These are phyloP conservation scores for Etheostoma perlongum DNA, from an alignment of 2,797 vertebrate genomes.

Conservation along the genomic window DNA sequence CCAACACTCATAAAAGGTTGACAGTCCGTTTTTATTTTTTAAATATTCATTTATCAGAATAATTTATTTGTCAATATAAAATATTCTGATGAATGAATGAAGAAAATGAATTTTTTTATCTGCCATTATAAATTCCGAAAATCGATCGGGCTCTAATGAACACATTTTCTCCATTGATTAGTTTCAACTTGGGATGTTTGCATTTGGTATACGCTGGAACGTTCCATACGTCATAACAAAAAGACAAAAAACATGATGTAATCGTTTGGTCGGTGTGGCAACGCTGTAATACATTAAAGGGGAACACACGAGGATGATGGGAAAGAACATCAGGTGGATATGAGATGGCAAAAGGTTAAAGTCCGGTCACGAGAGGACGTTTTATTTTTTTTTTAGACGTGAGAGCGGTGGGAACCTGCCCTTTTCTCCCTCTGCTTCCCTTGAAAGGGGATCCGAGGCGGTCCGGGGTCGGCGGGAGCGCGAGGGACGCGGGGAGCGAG, in stretches of 20 bases:
- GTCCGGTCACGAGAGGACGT: slow-evolving; percentile 5
- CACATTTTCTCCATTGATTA: background rate
- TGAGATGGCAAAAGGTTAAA: background rate
- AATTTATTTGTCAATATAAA: too few species aligned
- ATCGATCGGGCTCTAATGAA: too few species aligned
- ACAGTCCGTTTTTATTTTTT: too few species aligned
- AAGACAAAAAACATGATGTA: too few species aligned
- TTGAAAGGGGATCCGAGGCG: slow-evolving; percentile 32
- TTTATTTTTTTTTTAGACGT: slow-evolving; percentile 12
- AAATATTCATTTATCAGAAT: too few species aligned
- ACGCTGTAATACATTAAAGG: too few species aligned
- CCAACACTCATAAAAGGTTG: too few species aligned
- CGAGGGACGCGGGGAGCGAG: slow-evolving; percentile 19
- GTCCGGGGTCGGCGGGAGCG: slow-evolving; percentile 37
- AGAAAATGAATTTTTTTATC: too few species aligned
- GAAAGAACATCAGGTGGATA: slow-evolving; percentile 8
- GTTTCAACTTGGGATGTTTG: background rate
- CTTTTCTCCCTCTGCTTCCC: slow-evolving; percentile 17
- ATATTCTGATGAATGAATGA: too few species aligned
- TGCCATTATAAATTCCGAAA: too few species aligned
- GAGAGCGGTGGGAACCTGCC: slow-evolving; percentile 58
- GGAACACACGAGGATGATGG: background rate
- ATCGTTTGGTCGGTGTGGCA: too few species aligned
- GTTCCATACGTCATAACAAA: too few species aligned
- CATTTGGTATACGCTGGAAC: background rate